Evolutionary conservation across 2,113 vertebrate genomes (phyloP).

Genomic region (Lasiurus borealis): DNA sequence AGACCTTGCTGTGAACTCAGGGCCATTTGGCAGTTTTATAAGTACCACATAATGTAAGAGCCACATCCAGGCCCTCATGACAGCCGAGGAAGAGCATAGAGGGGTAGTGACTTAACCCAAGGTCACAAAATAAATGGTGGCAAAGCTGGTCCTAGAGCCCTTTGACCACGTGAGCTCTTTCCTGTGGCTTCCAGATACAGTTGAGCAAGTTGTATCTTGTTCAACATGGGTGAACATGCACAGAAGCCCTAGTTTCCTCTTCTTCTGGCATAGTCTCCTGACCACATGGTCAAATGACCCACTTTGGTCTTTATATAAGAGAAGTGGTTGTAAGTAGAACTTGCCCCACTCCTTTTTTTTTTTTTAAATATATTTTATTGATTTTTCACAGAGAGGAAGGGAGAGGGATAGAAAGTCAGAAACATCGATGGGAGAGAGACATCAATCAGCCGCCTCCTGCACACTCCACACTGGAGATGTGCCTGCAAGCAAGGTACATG

Average conservation of each 20-base stretch:
- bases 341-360: not conserved
- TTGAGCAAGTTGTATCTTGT: not conserved
- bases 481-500: too few species aligned
- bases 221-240: not conserved
- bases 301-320: conserved; percentile 12
- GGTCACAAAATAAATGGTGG: conserved; percentile 27
- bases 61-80: not conserved
- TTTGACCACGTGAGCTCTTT: not conserved
- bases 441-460: too few species aligned
- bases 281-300: not conserved
- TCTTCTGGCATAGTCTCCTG: not conserved
- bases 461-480: too few species aligned
- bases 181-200: not conserved
- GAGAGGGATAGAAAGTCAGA: too few species aligned
- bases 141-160: not conserved
- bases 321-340: not conserved
- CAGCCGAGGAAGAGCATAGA: not conserved
- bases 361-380: too few species aligned
- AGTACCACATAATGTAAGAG: conserved; percentile 35
- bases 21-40: conserved; percentile 41
- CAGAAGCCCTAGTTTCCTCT: not conserved
- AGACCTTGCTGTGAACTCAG: conserved; percentile 44
- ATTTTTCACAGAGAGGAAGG: too few species aligned
- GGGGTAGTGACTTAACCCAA: not conserved
- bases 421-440: too few species aligned